phyloP scores from a whole-genome alignment of 2,797 vertebrate genomes.

The Brotula barbata region DNA sequence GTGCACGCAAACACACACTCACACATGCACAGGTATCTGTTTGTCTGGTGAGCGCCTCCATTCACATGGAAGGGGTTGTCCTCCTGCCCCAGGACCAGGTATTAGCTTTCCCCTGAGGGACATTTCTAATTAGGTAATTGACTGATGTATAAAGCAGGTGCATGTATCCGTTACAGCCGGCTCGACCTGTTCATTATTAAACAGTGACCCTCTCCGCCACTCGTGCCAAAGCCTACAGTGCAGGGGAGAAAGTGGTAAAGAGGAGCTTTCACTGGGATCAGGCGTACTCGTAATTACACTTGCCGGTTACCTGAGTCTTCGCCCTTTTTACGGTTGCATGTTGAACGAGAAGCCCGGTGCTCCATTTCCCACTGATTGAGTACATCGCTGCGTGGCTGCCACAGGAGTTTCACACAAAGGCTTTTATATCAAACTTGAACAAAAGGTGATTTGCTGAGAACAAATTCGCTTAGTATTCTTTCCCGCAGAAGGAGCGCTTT shows the following conservation, averaged over 20 bases:
- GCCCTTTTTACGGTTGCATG: constrained; percentile 42
- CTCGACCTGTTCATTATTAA: constrained; percentile 84
- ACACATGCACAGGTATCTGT: constrained; percentile 70
- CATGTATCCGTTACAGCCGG: constrained; percentile 82
- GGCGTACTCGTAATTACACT: constrained; percentile 75
- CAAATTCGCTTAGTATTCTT: constrained; percentile 39
- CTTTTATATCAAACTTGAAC: constrained; percentile 21
- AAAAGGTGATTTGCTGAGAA: constrained; percentile 26
- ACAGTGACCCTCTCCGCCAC: constrained; percentile 79
- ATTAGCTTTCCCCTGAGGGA: constrained; percentile 83
- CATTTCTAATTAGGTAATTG: constrained; percentile 86
- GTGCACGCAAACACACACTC: constrained; percentile 35
- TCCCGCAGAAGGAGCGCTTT: constrained; percentile 35
- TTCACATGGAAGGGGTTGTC: constrained; percentile 77
- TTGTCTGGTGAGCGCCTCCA: constrained; percentile 66
- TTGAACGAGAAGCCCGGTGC: constrained; percentile 28
- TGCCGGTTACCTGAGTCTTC: constrained; percentile 67
- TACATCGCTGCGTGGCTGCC: constrained; percentile 14
- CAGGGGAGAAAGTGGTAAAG: constrained; percentile 70
- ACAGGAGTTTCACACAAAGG: constrained; percentile 10
- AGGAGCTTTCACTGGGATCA: constrained; percentile 69
- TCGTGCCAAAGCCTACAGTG: constrained; percentile 71
- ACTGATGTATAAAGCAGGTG: constrained; percentile 85
- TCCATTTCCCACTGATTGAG: constrained; percentile 53
- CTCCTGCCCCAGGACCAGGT: constrained; percentile 67